These are phyloP conservation scores for Avahi laniger DNA, from an alignment of 2,797 vertebrate genomes.

Conservation along the genomic window DNA sequence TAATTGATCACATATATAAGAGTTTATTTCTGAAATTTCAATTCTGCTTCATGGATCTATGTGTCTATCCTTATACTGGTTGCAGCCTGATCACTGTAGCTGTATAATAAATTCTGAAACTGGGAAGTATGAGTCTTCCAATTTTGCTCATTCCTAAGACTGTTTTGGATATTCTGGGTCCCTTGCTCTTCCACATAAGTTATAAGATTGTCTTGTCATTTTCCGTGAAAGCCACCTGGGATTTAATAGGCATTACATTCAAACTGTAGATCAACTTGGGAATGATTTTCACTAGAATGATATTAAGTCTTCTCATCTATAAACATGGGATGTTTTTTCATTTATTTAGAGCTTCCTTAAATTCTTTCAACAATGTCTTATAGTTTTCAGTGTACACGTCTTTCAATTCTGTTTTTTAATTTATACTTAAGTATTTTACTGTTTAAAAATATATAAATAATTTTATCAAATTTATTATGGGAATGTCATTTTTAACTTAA, in stretches of 20 bases:
- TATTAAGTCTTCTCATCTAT: background rate
- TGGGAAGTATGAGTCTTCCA: background rate
- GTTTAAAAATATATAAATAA: background rate
- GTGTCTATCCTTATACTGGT: background rate
- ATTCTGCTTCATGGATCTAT: background rate
- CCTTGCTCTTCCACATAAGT: background rate
- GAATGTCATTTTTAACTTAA: background rate
- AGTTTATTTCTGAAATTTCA: background rate
- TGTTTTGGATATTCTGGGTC: background rate
- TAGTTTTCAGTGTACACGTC: background rate
- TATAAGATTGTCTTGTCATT: background rate
- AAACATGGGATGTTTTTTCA: background rate
- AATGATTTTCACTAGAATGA: background rate
- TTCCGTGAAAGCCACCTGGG: background rate
- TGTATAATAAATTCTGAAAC: background rate
- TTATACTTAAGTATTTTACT: background rate
- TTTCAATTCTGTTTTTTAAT: background rate
- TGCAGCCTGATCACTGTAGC: background rate
- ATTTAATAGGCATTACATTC: background rate
- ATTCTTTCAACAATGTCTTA: background rate
- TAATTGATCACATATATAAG: background rate
- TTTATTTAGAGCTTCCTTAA: background rate
- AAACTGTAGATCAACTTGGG: background rate
- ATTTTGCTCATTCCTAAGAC: background rate
- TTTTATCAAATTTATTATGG: background rate